phyloP scores from a whole-genome alignment of 2,113 vertebrate species.

The Saccopteryx bilineata region DNA sequence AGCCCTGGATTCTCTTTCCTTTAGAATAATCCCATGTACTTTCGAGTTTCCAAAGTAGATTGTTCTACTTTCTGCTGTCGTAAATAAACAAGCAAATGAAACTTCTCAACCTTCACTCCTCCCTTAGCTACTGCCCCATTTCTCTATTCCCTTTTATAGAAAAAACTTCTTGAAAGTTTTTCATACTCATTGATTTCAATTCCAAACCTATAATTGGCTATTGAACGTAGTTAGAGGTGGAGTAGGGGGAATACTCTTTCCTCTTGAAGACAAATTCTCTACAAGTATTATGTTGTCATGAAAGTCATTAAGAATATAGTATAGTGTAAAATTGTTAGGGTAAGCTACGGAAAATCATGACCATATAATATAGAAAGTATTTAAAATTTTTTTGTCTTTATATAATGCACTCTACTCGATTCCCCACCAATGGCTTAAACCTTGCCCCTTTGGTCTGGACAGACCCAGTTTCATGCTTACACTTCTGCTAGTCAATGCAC shows the following conservation, averaged over 20 bases:
- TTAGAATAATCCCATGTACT: neutral
- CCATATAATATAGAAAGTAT: neutral
- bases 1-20: neutral
- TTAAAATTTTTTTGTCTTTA: neutral
- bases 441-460: neutral
- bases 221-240: neutral
- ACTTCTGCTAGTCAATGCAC: neutral
- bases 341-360: neutral
- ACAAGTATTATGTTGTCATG: neutral
- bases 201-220: neutral
- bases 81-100: slow-evolving; percentile 15
- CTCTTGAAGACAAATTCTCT: neutral
- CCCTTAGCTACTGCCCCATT: neutral
- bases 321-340: neutral
- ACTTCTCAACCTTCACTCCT: neutral
- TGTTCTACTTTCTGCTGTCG: neutral
- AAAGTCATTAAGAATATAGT: slow-evolving; percentile 9
- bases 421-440: neutral
- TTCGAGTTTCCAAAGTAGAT: neutral
- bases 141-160: neutral
- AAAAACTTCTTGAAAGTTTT: neutral
- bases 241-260: neutral
- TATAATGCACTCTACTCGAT: neutral
- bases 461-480: neutral
- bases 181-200: slow-evolving; percentile 18